Base-by-base conservation (phyloP, 53 echinoderm and acorn worm genomes). In the Crossaster papposus region DNA sequence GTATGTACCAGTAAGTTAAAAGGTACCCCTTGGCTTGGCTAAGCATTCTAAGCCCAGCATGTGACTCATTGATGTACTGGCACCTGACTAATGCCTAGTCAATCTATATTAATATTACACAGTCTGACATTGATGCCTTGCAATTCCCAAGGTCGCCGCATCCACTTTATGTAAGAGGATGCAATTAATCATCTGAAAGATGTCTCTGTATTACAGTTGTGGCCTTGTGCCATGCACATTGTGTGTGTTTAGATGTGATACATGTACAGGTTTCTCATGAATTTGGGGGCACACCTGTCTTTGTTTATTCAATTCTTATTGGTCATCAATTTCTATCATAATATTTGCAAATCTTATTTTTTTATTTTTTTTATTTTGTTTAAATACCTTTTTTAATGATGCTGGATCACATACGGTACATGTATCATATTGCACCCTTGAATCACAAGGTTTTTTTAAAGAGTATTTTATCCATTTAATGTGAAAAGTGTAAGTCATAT, bases 1-100 rank as follows among this genome's bases (percentile, higher is more conserved):
- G n/a, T n/a, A n/a, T n/a, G n/a, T n/a, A n/a, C n/a, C n/a, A 81
- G 24, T 81, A 81, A 62, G 81, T 55, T 62, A 55, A 81, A 20
- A 34, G 33, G 32, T 18, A 30, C 51, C 24, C n/a, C n/a, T 80
- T 17, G 79, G 30, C 81, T 68, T 18, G 68, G 22, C 17, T 26
- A 31, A 35, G 81, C 81, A 81, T 81, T 55, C 58, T 81, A 32
- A 22, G 55, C 81, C 54, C 55, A 55, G 55, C 81, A 63, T 81
- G n/a, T n/a, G 81, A 81, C 62, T 81, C 81, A 81, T 54, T 55
- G 81, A 18, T 22, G 20, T 34, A 29, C 51, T 79, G 34, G 30
- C 81, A 30, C 10, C 29, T 81, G 81, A 51, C 81, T 55, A 81
- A 34, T 81, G 81, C 31, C 54, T 33, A 55, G 54, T 53, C 79